Conservation (phyloP, 2,888 invertebrate species). For the Acronicta leporina region DNA sequence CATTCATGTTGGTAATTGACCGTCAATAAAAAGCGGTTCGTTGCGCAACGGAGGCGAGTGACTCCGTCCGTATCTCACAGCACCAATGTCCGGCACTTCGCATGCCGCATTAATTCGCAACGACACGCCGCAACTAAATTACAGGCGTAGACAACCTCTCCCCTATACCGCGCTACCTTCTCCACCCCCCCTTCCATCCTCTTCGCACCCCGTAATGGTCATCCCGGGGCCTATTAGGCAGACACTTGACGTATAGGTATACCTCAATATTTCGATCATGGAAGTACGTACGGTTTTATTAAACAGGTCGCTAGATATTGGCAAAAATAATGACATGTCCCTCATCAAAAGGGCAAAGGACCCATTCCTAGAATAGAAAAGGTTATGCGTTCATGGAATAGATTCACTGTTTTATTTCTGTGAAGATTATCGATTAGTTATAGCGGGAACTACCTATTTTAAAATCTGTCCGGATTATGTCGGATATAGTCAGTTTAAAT, state of each 20-base stretch:
- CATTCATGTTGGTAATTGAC: conserved; percentile 41
- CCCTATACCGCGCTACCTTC: conserved; percentile 21
- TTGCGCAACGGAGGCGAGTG: conserved; percentile 40
- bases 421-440: too few relatives aligned
- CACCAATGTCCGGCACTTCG: conserved; percentile 42
- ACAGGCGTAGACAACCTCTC: conserved; percentile 52
- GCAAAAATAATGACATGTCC: conserved; percentile 18
- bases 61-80: conserved; percentile 44
- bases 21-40: conserved; percentile 42
- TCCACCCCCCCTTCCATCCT: conserved; percentile 23
- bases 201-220: conserved; percentile 35
- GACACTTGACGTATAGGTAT: conserved; percentile 55
- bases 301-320: conserved; percentile 14
- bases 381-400: conserved; percentile 1
- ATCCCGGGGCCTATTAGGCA: conserved; percentile 61
- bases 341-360: conserved; percentile 16
- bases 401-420: not conserved
- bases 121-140: conserved; percentile 71
- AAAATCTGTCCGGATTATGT: not conserved
- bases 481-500: conserved; percentile 8
- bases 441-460: not conserved
- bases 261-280: conserved; percentile 49
- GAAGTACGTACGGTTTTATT: conserved; percentile 30
- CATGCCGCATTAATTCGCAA: conserved; percentile 55
- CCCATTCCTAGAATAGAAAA: conserved; percentile 16